Conservation (phyloP, 1,140 invertebrate species). For the Drosophila obscura region DNA sequence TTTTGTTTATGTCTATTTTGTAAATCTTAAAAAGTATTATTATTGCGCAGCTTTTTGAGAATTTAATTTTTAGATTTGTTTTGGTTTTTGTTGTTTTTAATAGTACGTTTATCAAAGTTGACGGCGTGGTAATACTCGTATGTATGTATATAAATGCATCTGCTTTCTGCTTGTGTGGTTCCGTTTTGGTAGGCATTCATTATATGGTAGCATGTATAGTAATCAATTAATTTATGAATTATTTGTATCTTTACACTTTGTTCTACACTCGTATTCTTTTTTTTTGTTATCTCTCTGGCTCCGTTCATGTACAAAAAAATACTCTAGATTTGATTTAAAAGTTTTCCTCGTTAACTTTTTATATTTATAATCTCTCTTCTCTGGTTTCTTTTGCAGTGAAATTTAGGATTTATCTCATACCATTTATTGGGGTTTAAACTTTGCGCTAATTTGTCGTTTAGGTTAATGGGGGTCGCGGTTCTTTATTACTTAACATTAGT, state of each 20-base stretch:
- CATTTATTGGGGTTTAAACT: constrained; percentile 39
- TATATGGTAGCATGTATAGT: constrained; percentile 25
- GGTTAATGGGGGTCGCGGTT: constrained; percentile 42
- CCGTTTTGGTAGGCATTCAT: constrained; percentile 58
- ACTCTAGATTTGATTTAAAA: constrained; percentile 77
- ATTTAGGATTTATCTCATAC: constrained; percentile 70
- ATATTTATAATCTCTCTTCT: constrained; percentile 76
- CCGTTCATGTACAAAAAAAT: constrained; percentile 73
- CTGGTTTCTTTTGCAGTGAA: constrained; percentile 42
- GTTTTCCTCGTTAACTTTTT: constrained; percentile 28
- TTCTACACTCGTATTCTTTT: constrained; percentile 4
- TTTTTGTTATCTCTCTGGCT: no score
- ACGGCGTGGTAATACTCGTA: constrained; percentile 59
- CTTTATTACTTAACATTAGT: constrained; percentile 74
- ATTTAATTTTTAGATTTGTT: constrained; percentile 51
- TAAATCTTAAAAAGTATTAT: constrained; percentile 75
- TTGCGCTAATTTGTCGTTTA: constrained; percentile 74
- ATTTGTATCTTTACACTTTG: constrained; percentile 31
- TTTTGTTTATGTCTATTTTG: constrained; percentile 61
- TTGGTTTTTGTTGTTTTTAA: constrained; percentile 12
- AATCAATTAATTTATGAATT: constrained; percentile 43
- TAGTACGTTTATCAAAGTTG: constrained; percentile 72
- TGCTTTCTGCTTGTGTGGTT: constrained; percentile 65
- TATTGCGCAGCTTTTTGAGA: constrained; percentile 70
- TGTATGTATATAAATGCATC: constrained; percentile 69